Conservation (phyloP, 2,888 invertebrate species). For the Mylabris sibirica region DNA sequence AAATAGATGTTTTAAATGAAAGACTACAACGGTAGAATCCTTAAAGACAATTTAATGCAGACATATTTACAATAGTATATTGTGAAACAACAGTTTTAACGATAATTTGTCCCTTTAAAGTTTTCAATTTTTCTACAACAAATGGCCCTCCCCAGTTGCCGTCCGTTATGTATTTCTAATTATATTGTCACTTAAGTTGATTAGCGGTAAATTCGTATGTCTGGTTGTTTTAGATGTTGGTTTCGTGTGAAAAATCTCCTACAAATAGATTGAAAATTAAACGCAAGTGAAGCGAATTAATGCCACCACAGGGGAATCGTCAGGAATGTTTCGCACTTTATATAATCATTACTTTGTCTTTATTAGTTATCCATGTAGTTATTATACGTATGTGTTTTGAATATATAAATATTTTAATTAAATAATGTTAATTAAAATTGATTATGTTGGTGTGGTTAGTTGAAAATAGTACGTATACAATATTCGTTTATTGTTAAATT, state of each 20-base stretch:
- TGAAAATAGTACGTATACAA: too few species aligned
- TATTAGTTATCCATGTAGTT: not conserved
- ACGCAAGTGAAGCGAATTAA: slow-evolving; percentile 4
- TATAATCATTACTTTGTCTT: not conserved
- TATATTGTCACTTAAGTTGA: slow-evolving; percentile 1
- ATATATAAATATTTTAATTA: not conserved
- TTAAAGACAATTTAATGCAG: not conserved
- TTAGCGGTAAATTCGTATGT: slow-evolving; percentile 2
- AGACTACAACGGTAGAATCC: not conserved
- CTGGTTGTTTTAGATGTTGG: not conserved
- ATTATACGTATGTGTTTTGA: not conserved
- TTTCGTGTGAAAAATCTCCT: not conserved
- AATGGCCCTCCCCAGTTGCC: too few species aligned
- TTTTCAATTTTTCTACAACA: not conserved
- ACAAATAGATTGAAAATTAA: not conserved
- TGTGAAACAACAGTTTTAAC: too few species aligned
- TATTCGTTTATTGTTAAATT: not conserved
- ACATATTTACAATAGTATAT: not conserved
- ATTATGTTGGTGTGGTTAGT: not conserved
- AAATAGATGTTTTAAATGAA: not conserved
- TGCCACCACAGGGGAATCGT: not conserved
- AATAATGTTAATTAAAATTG: not conserved
- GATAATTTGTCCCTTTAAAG: too few species aligned
- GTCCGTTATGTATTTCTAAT: not conserved
- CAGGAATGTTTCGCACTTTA: not conserved